Evolutionary conservation across 2,888 invertebrate genomes (phyloP), one percentile per base, ranked within the genome.

Genomic region (Cabera pusaria): DNA sequence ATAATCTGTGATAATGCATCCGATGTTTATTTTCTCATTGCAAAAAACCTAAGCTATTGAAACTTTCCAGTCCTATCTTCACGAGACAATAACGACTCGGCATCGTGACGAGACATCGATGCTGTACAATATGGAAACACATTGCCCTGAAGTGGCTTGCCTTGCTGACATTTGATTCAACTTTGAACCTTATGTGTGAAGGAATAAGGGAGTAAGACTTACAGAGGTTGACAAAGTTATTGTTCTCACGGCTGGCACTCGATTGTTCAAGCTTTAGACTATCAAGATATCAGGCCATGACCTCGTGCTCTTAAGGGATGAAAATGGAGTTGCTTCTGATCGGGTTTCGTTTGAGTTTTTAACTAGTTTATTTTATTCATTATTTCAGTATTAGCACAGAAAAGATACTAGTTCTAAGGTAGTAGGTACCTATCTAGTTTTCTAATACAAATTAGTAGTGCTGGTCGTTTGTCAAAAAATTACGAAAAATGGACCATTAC

Each of bases 261-360:
- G 77, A 79, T 83, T 84, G 82, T 83, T 80, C 72, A 78, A 77
- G 72, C 77, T 73, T 75, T 77, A 72, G 74, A 79, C 83, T 77
- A 81, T 78, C 74, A 52, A 71, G 67, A 72, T 82, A 82, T 78
- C 77, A 68, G 81, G 75, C 77, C 78, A 72, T 75, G 83, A 81
- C 81, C 80, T 72, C 59, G 53, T 17, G 18, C 41, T 35, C 48
- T 59, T 56, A 49, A 55, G 64, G 60, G 60, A 59, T 64, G 58
- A 60, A 61, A 60, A 61, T 55, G 21, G 21, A 28, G 17, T 14
- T 20, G 17, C 27, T 36, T 32, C 18, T 11, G 5, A 25, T 7
- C 3, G 12, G 7, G 12, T 3, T 31, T 20, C n/a, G 26, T 20
- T n/a, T n/a, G n/a, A n/a, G n/a, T n/a, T n/a, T n/a, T n/a, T n/a